Evolutionary conservation across 1,140 invertebrate genomes (phyloP).

Genomic region (Cherax quadricarinatus): DNA sequence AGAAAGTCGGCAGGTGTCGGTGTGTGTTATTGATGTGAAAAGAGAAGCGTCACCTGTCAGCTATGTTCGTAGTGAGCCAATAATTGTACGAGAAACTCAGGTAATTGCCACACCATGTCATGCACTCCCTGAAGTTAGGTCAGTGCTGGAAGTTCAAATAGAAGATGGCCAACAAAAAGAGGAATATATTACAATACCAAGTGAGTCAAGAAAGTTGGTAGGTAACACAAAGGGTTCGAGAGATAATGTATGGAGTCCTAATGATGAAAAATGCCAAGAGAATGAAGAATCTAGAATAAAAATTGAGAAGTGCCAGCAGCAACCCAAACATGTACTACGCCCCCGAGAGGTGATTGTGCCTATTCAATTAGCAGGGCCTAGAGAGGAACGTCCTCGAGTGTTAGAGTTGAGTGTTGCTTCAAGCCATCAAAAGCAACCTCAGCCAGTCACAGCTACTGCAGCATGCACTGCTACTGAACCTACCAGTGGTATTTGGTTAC

Average conservation of each 20-base stretch:
- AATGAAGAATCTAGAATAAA: not conserved
- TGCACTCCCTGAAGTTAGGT: constrained; percentile 31
- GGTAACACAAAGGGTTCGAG: not conserved
- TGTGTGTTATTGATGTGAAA: constrained; percentile 71
- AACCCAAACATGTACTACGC: not conserved
- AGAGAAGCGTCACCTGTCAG: constrained; percentile 53
- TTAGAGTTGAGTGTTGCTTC: constrained; percentile 56
- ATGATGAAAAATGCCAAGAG: constrained; percentile 1
- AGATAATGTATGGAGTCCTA: not conserved
- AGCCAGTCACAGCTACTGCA: not conserved
- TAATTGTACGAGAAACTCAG: constrained; percentile 68
- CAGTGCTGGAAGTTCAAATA: constrained; percentile 41
- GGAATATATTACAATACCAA: constrained; percentile 43
- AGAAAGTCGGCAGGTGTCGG: constrained; percentile 60
- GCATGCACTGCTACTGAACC: constrained; percentile 23
- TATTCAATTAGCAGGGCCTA: constrained; percentile 49
- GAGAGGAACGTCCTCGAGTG: constrained; percentile 51
- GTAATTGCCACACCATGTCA: constrained; percentile 67
- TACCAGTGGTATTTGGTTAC: constrained; percentile 49
- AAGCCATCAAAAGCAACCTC: constrained; percentile 2
- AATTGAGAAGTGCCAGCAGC: not conserved
- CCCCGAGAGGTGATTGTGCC: constrained; percentile 58
- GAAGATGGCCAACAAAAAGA: constrained; percentile 44
- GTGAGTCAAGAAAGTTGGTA: not conserved
- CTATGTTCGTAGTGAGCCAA: constrained; percentile 65